Conservation (phyloP, 2,797 vertebrate genomes). For the Neomorphus geoffroyi region DNA sequence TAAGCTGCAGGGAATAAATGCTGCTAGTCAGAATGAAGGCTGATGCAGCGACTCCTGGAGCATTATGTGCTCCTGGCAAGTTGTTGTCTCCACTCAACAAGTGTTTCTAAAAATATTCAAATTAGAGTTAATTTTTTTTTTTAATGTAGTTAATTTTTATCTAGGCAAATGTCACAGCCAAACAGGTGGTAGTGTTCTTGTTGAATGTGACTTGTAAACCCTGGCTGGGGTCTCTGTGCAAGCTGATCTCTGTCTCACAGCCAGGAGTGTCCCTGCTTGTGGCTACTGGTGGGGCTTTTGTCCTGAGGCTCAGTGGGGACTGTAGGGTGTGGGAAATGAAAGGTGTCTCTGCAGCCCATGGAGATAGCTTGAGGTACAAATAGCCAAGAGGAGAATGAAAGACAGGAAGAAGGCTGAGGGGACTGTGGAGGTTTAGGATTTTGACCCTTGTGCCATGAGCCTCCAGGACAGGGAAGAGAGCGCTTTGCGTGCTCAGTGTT, state of each 20-base stretch:
- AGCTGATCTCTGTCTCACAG: background rate
- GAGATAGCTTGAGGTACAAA: background rate
- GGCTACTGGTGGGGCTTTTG: background rate
- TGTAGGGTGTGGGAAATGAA: background rate
- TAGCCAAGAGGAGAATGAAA: background rate
- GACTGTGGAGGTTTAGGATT: fast-evolving
- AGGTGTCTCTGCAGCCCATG: background rate
- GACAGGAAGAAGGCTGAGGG: no score
- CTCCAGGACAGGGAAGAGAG: background rate
- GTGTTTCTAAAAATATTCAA: slow-evolving; percentile 49
- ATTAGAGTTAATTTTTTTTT: slow-evolving; percentile 8
- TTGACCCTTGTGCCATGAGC: background rate
- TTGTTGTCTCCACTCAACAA: slow-evolving; percentile 37
- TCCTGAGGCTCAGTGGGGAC: background rate
- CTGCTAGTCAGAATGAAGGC: background rate
- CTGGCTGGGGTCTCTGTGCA: background rate
- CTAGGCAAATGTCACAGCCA: slow-evolving; percentile 43
- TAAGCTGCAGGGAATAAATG: slow-evolving; percentile 32
- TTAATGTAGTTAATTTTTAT: slow-evolving; percentile 34
- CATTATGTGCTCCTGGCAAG: slow-evolving; percentile 3
- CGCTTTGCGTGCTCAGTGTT: fast-evolving
- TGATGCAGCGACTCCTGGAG: background rate
- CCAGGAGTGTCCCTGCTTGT: background rate
- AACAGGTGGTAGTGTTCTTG: slow-evolving; percentile 21
- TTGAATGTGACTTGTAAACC: slow-evolving; percentile 1